Percentiles rank a stretch among this genome's conserved stretches.
phyloP scores from a whole-genome alignment of 2,797 vertebrate genomes.

The Pachyuromys duprasi region DNA sequence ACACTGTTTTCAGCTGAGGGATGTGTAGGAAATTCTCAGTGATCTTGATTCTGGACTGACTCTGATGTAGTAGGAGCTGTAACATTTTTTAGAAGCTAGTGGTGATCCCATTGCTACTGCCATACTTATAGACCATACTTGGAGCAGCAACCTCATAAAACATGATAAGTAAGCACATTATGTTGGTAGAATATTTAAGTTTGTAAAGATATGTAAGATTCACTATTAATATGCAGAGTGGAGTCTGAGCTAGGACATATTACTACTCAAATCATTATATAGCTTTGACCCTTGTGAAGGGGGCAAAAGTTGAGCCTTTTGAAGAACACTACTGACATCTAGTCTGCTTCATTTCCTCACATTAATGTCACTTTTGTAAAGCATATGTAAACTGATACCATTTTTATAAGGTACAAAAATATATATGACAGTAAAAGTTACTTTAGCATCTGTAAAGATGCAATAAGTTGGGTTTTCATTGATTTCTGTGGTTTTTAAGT shows the following conservation, averaged over 20 bases:
- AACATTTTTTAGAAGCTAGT: neutral
- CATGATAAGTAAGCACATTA: neutral
- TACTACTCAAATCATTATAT: neutral
- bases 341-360: neutral
- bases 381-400: neutral
- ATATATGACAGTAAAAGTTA: neutral
- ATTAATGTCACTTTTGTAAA: neutral
- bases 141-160: neutral
- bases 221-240: neutral
- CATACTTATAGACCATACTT: neutral
- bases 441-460: neutral
- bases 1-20: neutral
- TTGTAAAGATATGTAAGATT: neutral
- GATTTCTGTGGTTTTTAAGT: constrained; percentile 48
- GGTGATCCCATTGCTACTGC: accelerated
- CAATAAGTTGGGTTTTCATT: neutral
- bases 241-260: neutral
- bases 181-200: neutral
- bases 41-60: neutral
- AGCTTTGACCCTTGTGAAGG: neutral
- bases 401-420: neutral
- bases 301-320: neutral
- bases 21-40: neutral
- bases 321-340: neutral
- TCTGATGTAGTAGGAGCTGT: neutral